phyloP scores from a whole-genome alignment of 2,888 invertebrate genomes.

The Drosophila vallismaia region DNA sequence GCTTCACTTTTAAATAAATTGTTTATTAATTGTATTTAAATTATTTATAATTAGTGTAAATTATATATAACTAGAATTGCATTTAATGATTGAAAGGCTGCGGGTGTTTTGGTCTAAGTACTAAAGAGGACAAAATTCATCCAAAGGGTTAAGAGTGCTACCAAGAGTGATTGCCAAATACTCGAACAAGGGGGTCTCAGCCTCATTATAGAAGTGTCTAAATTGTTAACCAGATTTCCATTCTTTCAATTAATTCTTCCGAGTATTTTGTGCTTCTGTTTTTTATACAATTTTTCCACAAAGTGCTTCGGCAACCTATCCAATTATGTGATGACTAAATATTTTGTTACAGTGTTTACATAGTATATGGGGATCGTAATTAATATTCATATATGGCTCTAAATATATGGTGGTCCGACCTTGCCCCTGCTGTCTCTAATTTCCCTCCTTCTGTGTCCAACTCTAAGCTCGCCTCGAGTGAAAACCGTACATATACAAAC shows the following conservation, averaged over 20 bases:
- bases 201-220: slow-evolving; percentile 13
- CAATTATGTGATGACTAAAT: slow-evolving; percentile 48
- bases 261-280: slow-evolving; percentile 29
- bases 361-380: slow-evolving; percentile 39
- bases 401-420: slow-evolving; percentile 50
- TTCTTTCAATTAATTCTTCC: slow-evolving; percentile 8
- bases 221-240: slow-evolving; percentile 21
- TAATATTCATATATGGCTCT: slow-evolving; percentile 53
- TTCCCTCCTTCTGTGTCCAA: slow-evolving; percentile 4
- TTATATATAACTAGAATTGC: slow-evolving; percentile 69
- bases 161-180: slow-evolving; percentile 9
- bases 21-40: slow-evolving; percentile 39
- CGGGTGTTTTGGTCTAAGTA: slow-evolving; percentile 59
- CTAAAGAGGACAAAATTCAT: slow-evolving; percentile 57
- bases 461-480: slow-evolving; percentile 46
- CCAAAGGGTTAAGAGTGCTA: slow-evolving; percentile 16
- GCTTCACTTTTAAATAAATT: slow-evolving; percentile 49
- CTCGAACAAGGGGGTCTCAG: slow-evolving; percentile 18
- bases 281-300: slow-evolving; percentile 4
- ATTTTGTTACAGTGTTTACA: slow-evolving; percentile 36
- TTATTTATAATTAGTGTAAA: slow-evolving; percentile 68
- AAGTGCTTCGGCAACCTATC: slow-evolving; percentile 34
- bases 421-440: slow-evolving; percentile 8
- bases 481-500: slow-evolving; percentile 55
- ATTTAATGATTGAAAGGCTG: slow-evolving; percentile 66